Conservation (phyloP, 2,113 vertebrate species). For the Dermatemys mawii region DNA sequence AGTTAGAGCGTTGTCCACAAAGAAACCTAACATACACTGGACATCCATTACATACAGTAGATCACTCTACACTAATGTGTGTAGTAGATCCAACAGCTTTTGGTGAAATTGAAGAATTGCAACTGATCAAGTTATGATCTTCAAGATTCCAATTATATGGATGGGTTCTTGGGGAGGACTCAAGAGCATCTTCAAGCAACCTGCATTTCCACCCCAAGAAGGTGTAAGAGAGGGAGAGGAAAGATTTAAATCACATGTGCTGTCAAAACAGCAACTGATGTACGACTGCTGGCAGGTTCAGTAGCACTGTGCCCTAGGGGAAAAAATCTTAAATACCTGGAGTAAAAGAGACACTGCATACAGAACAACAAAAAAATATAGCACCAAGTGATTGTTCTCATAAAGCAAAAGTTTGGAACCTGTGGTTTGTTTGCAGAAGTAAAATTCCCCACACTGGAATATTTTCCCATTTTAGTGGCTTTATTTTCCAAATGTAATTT, state of each 20-base stretch:
- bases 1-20: not conserved
- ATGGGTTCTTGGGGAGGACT: not conserved
- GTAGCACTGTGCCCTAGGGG: not conserved
- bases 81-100: not conserved
- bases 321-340: not conserved
- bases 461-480: not conserved
- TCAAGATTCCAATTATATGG: not conserved
- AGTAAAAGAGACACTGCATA: not conserved
- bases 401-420: not conserved
- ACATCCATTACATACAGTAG: not conserved
- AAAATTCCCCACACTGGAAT: not conserved
- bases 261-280: not conserved
- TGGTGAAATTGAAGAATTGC: not conserved
- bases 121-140: not conserved
- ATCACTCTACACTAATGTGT: not conserved
- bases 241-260: not conserved
- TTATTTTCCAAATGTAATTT: not conserved
- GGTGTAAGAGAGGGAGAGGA: not conserved
- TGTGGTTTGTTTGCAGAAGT: not conserved
- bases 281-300: not conserved
- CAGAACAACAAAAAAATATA: not conserved
- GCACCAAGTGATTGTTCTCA: not conserved
- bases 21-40: not conserved
- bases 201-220: not conserved
- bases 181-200: not conserved